Conservation (phyloP, 1,140 invertebrate genomes). For the Drosophila mauritiana region DNA sequence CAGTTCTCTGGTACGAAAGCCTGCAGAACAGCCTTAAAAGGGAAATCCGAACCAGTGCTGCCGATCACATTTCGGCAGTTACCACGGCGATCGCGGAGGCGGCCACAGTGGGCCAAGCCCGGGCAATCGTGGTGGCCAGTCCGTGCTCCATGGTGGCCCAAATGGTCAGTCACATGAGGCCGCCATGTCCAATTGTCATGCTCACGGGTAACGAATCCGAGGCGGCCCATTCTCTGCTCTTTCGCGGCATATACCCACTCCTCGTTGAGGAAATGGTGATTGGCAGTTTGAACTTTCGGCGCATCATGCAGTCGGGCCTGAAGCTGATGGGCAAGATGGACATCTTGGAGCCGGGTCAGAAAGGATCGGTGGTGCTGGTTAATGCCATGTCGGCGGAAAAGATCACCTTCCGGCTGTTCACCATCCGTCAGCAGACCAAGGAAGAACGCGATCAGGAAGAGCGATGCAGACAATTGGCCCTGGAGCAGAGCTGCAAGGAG, state of each 20-base stretch:
- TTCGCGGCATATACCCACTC: slow-evolving; percentile 51
- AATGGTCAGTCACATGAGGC: slow-evolving; percentile 54
- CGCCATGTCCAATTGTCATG: slow-evolving; percentile 53
- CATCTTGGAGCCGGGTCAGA: slow-evolving; percentile 22
- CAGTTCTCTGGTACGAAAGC: slow-evolving; percentile 59
- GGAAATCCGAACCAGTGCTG: slow-evolving; percentile 2
- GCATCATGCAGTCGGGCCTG: slow-evolving; percentile 36
- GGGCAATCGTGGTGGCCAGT: slow-evolving; percentile 57
- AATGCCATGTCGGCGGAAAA: slow-evolving; percentile 53
- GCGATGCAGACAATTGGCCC: slow-evolving; percentile 1
- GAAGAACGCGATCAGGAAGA: slow-evolving; percentile 5
- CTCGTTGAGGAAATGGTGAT: slow-evolving; percentile 45
- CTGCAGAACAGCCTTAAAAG: slow-evolving; percentile 47
- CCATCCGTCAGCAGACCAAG: slow-evolving; percentile 21
- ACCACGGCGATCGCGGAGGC: slow-evolving; percentile 50
- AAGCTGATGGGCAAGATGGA: slow-evolving; percentile 35
- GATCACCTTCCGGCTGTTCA: slow-evolving; percentile 42
- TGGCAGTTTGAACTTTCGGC: slow-evolving; percentile 33
- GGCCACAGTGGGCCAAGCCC: slow-evolving; percentile 31
- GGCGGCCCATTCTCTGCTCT: slow-evolving; percentile 45
- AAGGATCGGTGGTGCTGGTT: slow-evolving; percentile 39
- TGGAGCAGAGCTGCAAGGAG: slow-evolving; percentile 19
- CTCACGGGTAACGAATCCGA: slow-evolving; percentile 25
- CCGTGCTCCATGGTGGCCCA: slow-evolving; percentile 37
- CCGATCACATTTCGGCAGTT: slow-evolving; percentile 46